These are phyloP conservation scores for Ophiodon elongatus DNA, from an alignment of 2,113 vertebrate species.

Conservation along the genomic window DNA sequence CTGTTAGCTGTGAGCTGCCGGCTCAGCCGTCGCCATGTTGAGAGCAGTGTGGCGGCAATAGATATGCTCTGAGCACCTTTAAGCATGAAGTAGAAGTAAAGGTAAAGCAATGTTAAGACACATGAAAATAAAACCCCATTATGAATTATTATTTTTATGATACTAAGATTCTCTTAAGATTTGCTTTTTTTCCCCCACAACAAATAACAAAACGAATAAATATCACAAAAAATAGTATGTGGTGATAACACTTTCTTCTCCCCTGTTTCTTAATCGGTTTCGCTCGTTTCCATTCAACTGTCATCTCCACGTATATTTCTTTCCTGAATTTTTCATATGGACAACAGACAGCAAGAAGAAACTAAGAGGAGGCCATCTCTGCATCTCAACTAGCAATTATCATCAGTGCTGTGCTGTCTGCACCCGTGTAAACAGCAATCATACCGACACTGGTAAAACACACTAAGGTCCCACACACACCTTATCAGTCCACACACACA, in stretches of 20 bases:
- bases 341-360: background rate
- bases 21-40: too few relatives aligned
- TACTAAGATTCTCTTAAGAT: background rate
- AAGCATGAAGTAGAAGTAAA: background rate
- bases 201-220: background rate
- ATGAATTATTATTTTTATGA: background rate
- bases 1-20: too few relatives aligned
- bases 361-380: conserved; percentile 25
- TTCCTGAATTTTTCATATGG: background rate
- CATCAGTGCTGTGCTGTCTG: conserved; percentile 53
- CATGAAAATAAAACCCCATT: background rate
- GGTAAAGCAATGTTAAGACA: background rate
- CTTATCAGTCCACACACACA: too few relatives aligned
- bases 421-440: conserved; percentile 60
- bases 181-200: background rate
- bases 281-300: background rate
- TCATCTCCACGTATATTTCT: background rate
- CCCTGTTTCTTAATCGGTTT: background rate
- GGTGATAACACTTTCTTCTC: background rate
- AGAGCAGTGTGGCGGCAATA: too few relatives aligned
- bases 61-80: background rate
- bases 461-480: too few relatives aligned
- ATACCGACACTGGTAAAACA: conserved; percentile 34
- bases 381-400: conserved; percentile 56
- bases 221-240: background rate